Percentiles rank a stretch among this genome's conserved stretches.
phyloP scores from a whole-genome alignment of 1,140 invertebrate species.

The Lepidurus packardi region DNA sequence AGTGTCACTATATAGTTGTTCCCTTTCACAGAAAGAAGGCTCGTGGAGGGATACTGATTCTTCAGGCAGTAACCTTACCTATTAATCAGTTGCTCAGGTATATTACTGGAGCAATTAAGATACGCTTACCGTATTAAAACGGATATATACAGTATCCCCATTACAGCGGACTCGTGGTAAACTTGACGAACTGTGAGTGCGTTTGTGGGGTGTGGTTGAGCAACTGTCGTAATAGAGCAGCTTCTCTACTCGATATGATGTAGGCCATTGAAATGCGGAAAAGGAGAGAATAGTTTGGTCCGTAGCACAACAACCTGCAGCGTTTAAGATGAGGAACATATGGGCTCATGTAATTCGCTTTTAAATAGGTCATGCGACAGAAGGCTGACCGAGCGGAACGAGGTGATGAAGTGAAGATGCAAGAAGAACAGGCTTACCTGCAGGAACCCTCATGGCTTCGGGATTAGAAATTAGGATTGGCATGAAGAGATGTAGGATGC shows the following conservation, averaged over 20 bases:
- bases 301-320: neutral
- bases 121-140: neutral
- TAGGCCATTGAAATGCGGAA: slow-evolving; percentile 16
- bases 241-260: neutral
- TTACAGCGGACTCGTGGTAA: neutral
- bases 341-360: neutral
- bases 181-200: neutral
- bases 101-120: slow-evolving; percentile 29
- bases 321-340: neutral
- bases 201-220: neutral
- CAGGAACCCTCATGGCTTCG: neutral
- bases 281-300: neutral
- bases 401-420: neutral
- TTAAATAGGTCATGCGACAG: slow-evolving; percentile 12
- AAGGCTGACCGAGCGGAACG: slow-evolving; percentile 6
- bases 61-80: too few species aligned
- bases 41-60: too few species aligned
- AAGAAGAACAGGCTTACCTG: neutral
- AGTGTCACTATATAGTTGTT: too few species aligned
- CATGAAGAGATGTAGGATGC: slow-evolving; percentile 17
- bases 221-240: neutral
- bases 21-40: too few species aligned
- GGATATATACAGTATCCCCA: neutral
- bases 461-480: slow-evolving; percentile 9
- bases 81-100: too few species aligned